Base-by-base conservation (phyloP, 2,888 invertebrate species). In the Craniophora ligustri region DNA sequence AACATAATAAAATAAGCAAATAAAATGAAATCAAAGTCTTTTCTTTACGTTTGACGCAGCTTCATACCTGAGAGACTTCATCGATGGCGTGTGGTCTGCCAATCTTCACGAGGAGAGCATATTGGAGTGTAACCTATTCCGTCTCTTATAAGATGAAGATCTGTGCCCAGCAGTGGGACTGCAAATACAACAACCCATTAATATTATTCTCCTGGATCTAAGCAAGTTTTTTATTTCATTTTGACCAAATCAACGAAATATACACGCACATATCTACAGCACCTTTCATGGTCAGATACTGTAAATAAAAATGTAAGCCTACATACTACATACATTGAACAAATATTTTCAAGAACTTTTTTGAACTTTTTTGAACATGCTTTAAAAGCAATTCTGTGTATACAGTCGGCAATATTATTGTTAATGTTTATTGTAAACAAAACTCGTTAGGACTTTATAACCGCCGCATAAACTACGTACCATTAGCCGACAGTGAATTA, bases 391-490 rank as follows among this genome's bases (percentile, higher is more conserved):
- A 60, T 45, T 15, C 36, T 45, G 35, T 55, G 51, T 67, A 47
- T 18, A 30, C 11, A 35, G 44, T 45, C 58, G 32, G 31, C 49
- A 18, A 54, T 53, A 53, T 65, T 60, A 60, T 65, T 68, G 56
- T 67, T 53, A 56, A 65, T 49, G 55, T 49, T 60, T 45, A 65
- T 35, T 50, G 48, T 64, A 47, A 55, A 67, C 53, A 68, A 65
- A 53, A 39, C 56, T 64, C 67, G 65, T 67, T 65, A 68, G 42
- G 28, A 40, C 34, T 59, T 67, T 67, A 50, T 60, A 48, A 64
- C 49, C 60, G 42, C 19, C 60, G 46, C 48, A 46, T 56, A 60
- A 68, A 64, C 50, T 56, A 56, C 39, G 35, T 56, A 60, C 32
- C 40, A 67, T 64, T 56, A 60, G 42, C 11, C 31, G 46, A 36